Evolutionary conservation across 2,113 vertebrate species (phyloP).

Genomic region (Clarias magur): DNA sequence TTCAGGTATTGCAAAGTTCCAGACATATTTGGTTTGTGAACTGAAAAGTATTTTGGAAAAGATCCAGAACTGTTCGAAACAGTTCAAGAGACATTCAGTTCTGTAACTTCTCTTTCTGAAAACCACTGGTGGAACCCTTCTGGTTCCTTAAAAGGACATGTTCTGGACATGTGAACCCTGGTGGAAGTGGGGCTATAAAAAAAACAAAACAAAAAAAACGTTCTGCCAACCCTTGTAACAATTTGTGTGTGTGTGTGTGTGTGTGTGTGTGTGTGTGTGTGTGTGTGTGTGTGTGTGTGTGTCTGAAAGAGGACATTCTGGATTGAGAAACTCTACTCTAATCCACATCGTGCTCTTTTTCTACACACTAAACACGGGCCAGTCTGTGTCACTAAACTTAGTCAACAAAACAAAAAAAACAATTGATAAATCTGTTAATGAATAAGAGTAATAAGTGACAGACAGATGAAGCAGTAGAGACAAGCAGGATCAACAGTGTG

Average conservation of each 20-base stretch:
- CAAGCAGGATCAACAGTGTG: neutral
- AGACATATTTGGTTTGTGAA: too few relatives aligned
- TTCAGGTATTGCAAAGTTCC: too few relatives aligned
- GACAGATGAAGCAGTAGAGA: slow-evolving; percentile 2
- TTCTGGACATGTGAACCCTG: neutral
- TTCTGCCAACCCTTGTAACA: neutral
- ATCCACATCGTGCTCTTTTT: neutral
- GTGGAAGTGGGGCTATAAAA: neutral
- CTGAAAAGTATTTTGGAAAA: too few relatives aligned
- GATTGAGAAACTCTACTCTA: neutral
- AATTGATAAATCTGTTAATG: neutral
- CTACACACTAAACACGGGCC: neutral
- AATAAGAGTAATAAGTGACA: neutral
- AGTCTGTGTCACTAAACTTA: neutral
- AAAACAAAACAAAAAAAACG: too few relatives aligned
- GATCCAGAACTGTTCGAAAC: too few relatives aligned
- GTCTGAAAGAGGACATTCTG: neutral
- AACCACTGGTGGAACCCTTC: neutral
- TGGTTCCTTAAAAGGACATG: neutral
- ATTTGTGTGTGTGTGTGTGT: neutral
- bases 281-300: neutral
- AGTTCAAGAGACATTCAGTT: too few relatives aligned
- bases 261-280: neutral
- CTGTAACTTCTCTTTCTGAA: neutral
- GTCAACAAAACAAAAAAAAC: neutral